A percentile compares a stretch with the other conserved stretches of the same genome.
These are phyloP conservation scores for Ranitomeya imitator DNA, from an alignment of 2,113 vertebrate genomes.

Conservation along the genomic window DNA sequence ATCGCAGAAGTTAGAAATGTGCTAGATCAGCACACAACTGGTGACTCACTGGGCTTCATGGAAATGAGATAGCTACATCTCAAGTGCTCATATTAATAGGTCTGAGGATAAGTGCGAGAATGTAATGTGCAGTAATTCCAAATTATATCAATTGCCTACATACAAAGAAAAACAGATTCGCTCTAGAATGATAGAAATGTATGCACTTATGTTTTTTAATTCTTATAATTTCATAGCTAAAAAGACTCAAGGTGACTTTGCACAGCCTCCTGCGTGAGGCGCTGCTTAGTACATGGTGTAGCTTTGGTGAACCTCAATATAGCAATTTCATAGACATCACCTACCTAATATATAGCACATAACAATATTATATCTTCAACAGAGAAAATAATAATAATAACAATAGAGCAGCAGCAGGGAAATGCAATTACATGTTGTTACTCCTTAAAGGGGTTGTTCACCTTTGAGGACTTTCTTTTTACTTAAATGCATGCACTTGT, in stretches of 20 bases:
- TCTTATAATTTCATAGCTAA: too few relatives aligned
- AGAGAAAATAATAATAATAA: too few relatives aligned
- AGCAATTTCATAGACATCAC: background rate
- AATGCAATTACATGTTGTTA: too few relatives aligned
- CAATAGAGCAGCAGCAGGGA: too few relatives aligned
- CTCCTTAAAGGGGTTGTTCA: too few relatives aligned
- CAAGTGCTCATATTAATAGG: background rate
- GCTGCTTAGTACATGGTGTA: background rate
- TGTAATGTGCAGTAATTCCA: background rate
- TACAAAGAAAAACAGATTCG: too few relatives aligned
- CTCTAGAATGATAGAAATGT: too few relatives aligned
- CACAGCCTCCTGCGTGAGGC: background rate
- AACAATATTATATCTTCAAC: too few relatives aligned
- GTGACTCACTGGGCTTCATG: constrained; percentile 24
- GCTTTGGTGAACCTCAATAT: background rate
- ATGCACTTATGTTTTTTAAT: too few relatives aligned
- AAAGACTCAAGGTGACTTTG: too few relatives aligned
- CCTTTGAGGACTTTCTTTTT: too few relatives aligned
- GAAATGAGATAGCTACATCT: background rate
- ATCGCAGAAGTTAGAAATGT: background rate
- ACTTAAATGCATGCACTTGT: too few relatives aligned
- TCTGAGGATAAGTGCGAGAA: background rate
- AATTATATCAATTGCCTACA: background rate
- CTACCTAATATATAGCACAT: background rate
- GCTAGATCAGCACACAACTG: constrained; percentile 10